phyloP scores from a whole-genome alignment of 2,888 invertebrate genomes.

The Pristionchus japonicus region DNA sequence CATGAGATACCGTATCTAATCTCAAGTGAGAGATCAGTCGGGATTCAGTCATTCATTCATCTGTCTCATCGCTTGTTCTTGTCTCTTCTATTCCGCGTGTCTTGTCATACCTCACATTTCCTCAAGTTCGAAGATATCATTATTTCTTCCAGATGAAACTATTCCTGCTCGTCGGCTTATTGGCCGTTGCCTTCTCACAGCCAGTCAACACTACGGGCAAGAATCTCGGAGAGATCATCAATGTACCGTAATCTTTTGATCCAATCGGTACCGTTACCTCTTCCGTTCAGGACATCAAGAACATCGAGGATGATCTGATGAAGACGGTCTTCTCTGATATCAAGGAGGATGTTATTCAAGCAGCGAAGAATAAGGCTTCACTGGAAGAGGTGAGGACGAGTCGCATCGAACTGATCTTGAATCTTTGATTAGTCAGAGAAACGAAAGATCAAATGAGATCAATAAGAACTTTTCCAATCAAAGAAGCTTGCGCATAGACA shows the following conservation, averaged over 20 bases:
- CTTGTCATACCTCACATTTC: neutral
- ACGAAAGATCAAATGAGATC: neutral
- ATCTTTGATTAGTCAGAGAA: neutral
- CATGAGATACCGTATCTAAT: neutral
- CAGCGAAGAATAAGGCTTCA: neutral
- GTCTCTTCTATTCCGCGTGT: neutral
- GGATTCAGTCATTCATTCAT: neutral
- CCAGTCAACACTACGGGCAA: neutral
- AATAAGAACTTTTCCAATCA: no score
- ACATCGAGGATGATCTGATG: slow-evolving; percentile 29
- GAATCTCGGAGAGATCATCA: neutral
- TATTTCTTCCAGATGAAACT: slow-evolving; percentile 24
- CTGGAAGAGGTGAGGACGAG: neutral
- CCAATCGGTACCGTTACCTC: neutral
- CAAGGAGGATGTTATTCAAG: neutral
- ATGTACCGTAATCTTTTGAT: neutral
- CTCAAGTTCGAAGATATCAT: neutral
- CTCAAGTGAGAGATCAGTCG: neutral
- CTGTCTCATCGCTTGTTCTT: neutral
- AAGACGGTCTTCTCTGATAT: slow-evolving; percentile 28
- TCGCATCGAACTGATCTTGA: no score
- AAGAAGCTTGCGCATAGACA: no score
- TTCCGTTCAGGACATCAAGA: slow-evolving; percentile 37
- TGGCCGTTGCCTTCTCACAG: neutral
- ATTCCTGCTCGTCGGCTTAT: slow-evolving; percentile 14